Conservation (phyloP, 2,888 invertebrate species). For the Agrochola macilenta region DNA sequence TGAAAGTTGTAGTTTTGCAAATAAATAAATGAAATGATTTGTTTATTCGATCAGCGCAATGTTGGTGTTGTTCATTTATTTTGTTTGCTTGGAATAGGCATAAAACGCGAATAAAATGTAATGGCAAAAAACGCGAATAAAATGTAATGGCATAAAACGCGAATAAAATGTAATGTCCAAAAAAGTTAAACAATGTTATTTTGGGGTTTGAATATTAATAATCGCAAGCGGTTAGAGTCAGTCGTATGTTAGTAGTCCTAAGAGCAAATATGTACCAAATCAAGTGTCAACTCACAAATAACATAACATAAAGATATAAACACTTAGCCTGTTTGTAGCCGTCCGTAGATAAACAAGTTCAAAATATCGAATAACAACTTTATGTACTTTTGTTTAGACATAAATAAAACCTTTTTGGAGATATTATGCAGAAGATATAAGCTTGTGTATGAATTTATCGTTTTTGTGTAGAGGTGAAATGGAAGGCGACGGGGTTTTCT, state of each 20-base stretch:
- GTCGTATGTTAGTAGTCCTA: background rate
- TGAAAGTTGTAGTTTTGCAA: conserved; percentile 17
- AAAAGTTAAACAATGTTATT: conserved; percentile 23
- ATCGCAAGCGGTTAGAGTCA: conserved; percentile 36
- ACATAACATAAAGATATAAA: conserved; percentile 11
- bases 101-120: background rate
- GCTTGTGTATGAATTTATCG: conserved; percentile 32
- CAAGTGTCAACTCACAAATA: conserved; percentile 29
- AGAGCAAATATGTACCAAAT: conserved; percentile 7
- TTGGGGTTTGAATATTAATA: conserved; percentile 4
- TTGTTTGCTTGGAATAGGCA: conserved; percentile 4
- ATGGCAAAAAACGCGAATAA: background rate
- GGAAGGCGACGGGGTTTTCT: conserved; percentile 9
- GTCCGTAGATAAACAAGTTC: conserved; percentile 27
- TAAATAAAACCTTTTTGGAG: conserved; percentile 55
- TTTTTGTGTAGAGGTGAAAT: conserved; percentile 43
- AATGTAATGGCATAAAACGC: too few relatives aligned
- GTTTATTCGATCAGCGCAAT: conserved; percentile 6
- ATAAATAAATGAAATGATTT: conserved; percentile 5
- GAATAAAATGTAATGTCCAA: background rate
- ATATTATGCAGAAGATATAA: conserved; percentile 43
- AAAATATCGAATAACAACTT: conserved; percentile 54
- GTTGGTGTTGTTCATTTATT: conserved; percentile 5
- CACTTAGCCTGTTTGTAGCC: conserved; percentile 33
- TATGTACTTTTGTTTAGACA: conserved; percentile 45